A percentile compares a stretch with the other conserved stretches of the same genome.
Conservation (phyloP, 2,113 vertebrate genomes). For the Cololabis saira region DNA sequence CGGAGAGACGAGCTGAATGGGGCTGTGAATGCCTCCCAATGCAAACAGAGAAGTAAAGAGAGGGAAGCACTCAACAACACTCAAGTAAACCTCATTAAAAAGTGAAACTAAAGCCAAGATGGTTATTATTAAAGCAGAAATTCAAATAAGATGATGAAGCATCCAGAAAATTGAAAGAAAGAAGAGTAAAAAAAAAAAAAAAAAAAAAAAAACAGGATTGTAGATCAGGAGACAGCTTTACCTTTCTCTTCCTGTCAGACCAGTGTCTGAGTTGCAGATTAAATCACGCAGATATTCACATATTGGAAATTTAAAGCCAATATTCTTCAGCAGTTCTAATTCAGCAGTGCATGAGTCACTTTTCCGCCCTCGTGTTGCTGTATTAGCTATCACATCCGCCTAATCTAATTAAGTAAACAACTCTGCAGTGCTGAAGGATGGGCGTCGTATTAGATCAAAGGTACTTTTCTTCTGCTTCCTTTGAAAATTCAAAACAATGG, state of each 20-base stretch:
- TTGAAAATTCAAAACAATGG: conserved; percentile 38
- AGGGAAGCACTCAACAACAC: conserved; percentile 67
- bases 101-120: conserved; percentile 39
- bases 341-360: conserved; percentile 35
- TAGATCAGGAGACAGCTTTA: conserved; percentile 41
- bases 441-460: conserved; percentile 57
- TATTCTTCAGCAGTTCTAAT: conserved; percentile 42
- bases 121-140: conserved; percentile 42
- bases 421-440: conserved; percentile 46
- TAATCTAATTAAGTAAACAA: conserved; percentile 65
- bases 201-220: conserved; percentile 31
- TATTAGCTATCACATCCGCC: conserved; percentile 28
- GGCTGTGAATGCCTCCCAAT: conserved; percentile 46
- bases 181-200: background rate
- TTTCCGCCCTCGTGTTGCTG: conserved; percentile 48
- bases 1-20: conserved; percentile 53
- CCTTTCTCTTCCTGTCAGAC: conserved; percentile 31
- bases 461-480: conserved; percentile 18
- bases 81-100: conserved; percentile 66
- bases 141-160: conserved; percentile 12
- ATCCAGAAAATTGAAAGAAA: conserved; percentile 26
- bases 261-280: conserved; percentile 49
- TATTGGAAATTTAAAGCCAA: conserved; percentile 45
- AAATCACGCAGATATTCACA: conserved; percentile 63
- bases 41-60: conserved; percentile 58